phyloP scores from a whole-genome alignment of 2,888 invertebrate genomes.

The Chromoteleia sp. region DNA sequence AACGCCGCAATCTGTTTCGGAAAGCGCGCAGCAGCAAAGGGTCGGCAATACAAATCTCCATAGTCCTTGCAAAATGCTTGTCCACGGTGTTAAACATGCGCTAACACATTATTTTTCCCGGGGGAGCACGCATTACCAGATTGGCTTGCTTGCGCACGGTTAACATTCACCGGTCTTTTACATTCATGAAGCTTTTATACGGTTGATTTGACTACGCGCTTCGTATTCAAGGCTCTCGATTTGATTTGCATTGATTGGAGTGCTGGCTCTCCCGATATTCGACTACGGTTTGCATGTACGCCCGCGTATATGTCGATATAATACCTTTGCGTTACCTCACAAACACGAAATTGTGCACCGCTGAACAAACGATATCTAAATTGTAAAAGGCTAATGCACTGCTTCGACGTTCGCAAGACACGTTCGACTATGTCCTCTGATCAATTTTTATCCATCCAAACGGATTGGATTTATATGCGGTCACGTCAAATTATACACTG shows the following conservation, averaged over 20 bases:
- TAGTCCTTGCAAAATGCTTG: conserved; percentile 69
- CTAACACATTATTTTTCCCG: conserved; percentile 73
- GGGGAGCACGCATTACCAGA: conserved; percentile 82
- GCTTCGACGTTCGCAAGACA: conserved; percentile 32
- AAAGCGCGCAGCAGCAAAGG: conserved; percentile 48
- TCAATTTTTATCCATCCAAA: conserved; percentile 26
- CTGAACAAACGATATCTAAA: conserved; percentile 46
- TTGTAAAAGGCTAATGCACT: conserved; percentile 57
- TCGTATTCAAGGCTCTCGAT: conserved; percentile 81
- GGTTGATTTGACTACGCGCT: conserved; percentile 83
- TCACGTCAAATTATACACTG: background rate
- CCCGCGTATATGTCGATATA: conserved; percentile 42
- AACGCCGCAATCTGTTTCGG: conserved; percentile 61
- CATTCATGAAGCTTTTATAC: conserved; percentile 84
- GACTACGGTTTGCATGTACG: conserved; percentile 53
- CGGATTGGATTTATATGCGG: conserved; percentile 7
- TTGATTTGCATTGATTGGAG: conserved; percentile 85
- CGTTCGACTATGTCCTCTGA: conserved; percentile 28
- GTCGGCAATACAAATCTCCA: conserved; percentile 60
- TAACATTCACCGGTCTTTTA: conserved; percentile 82
- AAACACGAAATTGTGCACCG: conserved; percentile 46
- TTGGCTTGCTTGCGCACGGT: conserved; percentile 79
- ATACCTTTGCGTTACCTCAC: conserved; percentile 54
- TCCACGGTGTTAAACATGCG: conserved; percentile 71
- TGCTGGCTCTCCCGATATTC: conserved; percentile 74